A percentile compares a stretch with the other conserved stretches of the same genome.
Evolutionary conservation across 2,797 vertebrate species (phyloP).

Genomic region (Brachymystax lenok): DNA sequence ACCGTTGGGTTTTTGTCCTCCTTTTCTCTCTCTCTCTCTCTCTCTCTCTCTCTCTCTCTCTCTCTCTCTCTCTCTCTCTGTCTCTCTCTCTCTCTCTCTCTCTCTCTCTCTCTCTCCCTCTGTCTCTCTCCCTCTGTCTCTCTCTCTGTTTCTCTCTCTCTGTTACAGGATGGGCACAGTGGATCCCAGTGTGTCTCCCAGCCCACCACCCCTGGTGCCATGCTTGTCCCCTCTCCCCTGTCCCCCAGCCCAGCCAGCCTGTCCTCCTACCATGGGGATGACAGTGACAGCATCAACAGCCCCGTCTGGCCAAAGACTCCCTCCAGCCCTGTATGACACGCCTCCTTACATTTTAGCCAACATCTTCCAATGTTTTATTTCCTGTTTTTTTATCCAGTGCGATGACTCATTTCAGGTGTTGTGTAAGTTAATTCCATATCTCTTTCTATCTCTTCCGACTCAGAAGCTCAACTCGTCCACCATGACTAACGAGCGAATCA

Average conservation of each 20-base stretch:
- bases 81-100: background rate
- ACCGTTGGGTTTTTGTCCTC: too few relatives aligned
- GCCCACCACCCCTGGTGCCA: constrained; percentile 85
- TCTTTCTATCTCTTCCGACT: constrained; percentile 40
- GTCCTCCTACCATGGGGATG: constrained; percentile 95
- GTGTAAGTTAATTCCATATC: background rate
- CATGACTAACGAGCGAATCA: constrained; percentile 85
- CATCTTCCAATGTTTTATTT: background rate
- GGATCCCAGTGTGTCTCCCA: constrained; percentile 69
- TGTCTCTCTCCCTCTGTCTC: background rate
- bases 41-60: too few relatives aligned
- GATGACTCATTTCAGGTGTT: background rate
- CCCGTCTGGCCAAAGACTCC: constrained; percentile 95
- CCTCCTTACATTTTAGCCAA: background rate
- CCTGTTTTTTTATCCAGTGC: too few relatives aligned
- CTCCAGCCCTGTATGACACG: constrained; percentile 86
- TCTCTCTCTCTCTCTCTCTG: background rate
- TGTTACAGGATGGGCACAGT: constrained; percentile 87
- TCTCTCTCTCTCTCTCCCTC: constrained; percentile 34
- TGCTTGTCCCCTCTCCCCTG: constrained; percentile 85
- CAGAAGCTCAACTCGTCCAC: constrained; percentile 75
- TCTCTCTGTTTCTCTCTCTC: constrained; percentile 67
- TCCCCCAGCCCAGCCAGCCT: constrained; percentile 95
- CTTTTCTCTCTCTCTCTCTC: too few relatives aligned
- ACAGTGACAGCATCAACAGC: constrained; percentile 97